Conservation (phyloP, 2,113 vertebrate species). For the Rousettus leschenaultii region DNA sequence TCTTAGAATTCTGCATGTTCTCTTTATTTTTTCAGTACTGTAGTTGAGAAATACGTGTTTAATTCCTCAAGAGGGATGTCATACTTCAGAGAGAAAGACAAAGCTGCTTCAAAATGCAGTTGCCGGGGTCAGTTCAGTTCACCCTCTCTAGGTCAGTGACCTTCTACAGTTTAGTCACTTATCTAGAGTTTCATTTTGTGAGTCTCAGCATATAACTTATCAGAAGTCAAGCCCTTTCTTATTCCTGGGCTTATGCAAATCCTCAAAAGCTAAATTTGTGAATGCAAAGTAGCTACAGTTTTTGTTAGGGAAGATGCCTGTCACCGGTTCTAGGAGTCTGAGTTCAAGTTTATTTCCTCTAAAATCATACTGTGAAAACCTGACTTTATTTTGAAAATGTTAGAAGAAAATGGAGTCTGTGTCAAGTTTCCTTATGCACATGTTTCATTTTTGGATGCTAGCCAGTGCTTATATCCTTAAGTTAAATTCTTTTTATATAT, state of each 20-base stretch:
- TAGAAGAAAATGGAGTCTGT: background rate
- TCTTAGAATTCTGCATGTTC: background rate
- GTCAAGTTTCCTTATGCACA: background rate
- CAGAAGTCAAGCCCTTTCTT: background rate
- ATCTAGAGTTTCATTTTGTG: background rate
- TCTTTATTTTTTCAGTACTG: background rate
- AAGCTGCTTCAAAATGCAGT: background rate
- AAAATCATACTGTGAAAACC: background rate
- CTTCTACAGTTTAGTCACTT: background rate
- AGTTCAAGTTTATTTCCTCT: background rate
- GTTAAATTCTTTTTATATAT: background rate
- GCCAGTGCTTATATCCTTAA: background rate
- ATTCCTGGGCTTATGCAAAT: background rate
- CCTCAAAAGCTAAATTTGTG: background rate
- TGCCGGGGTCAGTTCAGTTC: background rate
- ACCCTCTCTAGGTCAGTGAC: background rate
- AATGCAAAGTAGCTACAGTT: background rate
- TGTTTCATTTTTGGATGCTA: background rate
- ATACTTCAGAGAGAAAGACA: background rate
- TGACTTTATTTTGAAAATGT: background rate
- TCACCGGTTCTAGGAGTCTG: background rate
- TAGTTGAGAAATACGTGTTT: background rate
- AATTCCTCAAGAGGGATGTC: background rate
- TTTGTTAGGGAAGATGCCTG: background rate
- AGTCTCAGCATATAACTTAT: background rate